Evolutionary conservation across 2,888 invertebrate species (phyloP).

Genomic region (Hofmannophila pseudospretella): DNA sequence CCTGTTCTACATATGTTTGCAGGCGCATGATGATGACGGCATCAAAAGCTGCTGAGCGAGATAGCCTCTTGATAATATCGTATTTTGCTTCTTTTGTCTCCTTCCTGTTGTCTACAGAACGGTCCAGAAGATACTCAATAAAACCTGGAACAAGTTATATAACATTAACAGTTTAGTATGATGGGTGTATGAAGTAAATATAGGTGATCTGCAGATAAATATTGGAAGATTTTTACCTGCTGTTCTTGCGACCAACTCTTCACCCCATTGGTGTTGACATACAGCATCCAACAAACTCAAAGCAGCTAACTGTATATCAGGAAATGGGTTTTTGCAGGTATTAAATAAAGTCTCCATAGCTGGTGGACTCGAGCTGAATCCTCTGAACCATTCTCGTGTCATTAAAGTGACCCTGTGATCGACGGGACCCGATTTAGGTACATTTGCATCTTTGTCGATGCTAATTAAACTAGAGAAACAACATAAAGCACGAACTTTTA

Average conservation of each 20-base stretch:
- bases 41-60: constrained; percentile 80
- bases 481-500: constrained; percentile 82
- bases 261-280: constrained; percentile 87
- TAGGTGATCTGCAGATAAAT: too few relatives aligned
- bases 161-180: too few relatives aligned
- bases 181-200: too few relatives aligned
- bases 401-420: constrained; percentile 67
- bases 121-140: constrained; percentile 87
- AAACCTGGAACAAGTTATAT: constrained; percentile 66
- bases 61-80: constrained; percentile 81
- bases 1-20: constrained; percentile 84
- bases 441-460: constrained; percentile 52
- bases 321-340: constrained; percentile 87
- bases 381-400: constrained; percentile 73
- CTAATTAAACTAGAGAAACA: constrained; percentile 80
- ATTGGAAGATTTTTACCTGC: constrained; percentile 84
- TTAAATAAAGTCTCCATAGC: constrained; percentile 80
- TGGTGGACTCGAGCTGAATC: constrained; percentile 44
- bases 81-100: constrained; percentile 86
- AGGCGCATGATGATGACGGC: constrained; percentile 78
- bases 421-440: constrained; percentile 49
- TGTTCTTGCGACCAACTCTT: constrained; percentile 82
- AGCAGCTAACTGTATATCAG: constrained; percentile 85
- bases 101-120: constrained; percentile 82
- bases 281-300: constrained; percentile 82